Percentiles rank a stretch among this genome's conserved stretches.
Conservation (phyloP, 2,113 vertebrate genomes). For the Grantiella picta region DNA sequence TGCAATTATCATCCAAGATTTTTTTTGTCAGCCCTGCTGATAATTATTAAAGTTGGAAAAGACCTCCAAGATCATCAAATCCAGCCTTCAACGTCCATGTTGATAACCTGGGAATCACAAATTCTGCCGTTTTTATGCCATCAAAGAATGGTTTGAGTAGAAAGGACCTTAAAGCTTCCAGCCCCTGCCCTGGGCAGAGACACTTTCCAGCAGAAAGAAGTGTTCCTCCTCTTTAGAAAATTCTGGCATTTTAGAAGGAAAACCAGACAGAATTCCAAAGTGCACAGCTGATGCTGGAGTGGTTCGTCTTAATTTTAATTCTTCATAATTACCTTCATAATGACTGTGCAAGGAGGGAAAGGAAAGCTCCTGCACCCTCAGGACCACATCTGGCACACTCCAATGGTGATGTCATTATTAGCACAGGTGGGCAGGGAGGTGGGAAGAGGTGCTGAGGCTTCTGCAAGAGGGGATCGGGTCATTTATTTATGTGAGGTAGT, state of each 20-base stretch:
- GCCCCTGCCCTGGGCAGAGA: neutral
- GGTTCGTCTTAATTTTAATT: neutral
- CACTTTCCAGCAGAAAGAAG: neutral
- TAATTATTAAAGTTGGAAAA: neutral
- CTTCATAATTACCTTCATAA: neutral
- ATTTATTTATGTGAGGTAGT: neutral
- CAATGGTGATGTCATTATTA: slow-evolving; percentile 26
- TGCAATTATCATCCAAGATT: neutral
- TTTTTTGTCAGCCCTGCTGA: neutral
- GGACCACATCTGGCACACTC: neutral
- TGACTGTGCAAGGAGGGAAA: neutral
- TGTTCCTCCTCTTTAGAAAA: neutral
- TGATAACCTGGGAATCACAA: neutral
- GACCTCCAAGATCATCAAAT: neutral
- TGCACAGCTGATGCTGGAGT: neutral
- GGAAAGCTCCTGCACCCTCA: neutral
- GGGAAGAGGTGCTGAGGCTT: neutral
- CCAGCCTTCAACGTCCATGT: neutral
- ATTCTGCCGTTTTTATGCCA: neutral
- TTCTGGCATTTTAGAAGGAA: neutral
- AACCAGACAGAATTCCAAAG: neutral
- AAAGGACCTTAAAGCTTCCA: neutral
- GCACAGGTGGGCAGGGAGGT: slow-evolving; percentile 14
- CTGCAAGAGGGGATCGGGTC: neutral
- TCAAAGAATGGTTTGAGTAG: neutral